A percentile compares a stretch with the other conserved stretches of the same genome.
These are phyloP conservation scores for Drosophila putrida DNA, from an alignment of 2,888 invertebrate species.

Conservation along the genomic window DNA sequence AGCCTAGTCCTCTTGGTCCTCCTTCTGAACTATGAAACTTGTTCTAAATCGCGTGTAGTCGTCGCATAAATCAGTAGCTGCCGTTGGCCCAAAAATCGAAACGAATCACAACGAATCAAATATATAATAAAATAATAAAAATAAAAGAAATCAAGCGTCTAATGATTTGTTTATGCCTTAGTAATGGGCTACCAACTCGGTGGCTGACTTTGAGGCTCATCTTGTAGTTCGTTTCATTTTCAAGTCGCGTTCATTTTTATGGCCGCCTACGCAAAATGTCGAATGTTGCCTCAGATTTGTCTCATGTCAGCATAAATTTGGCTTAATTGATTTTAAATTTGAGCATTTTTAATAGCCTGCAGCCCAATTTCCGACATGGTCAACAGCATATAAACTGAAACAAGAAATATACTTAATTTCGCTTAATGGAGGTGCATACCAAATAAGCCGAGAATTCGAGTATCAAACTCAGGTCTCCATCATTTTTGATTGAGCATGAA, in stretches of 20 bases:
- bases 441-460: constrained; percentile 55
- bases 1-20: constrained; percentile 28
- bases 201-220: constrained; percentile 5
- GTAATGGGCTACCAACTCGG: constrained; percentile 57
- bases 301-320: constrained; percentile 77
- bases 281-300: constrained; percentile 65
- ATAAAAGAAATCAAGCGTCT: constrained; percentile 37
- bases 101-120: constrained; percentile 28
- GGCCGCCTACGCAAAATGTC: constrained; percentile 63
- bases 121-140: constrained; percentile 18
- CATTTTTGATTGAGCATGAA: constrained; percentile 71
- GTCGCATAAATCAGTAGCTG: constrained; percentile 63
- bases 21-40: constrained; percentile 26
- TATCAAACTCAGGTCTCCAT: constrained; percentile 12
- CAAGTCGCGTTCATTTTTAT: constrained; percentile 33
- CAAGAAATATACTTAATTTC: constrained; percentile 43
- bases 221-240: constrained; percentile 43
- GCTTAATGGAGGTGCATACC: constrained; percentile 65
- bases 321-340: constrained; percentile 80
- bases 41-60: constrained; percentile 71
- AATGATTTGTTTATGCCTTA: constrained; percentile 73
- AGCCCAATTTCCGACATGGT: constrained; percentile 65
- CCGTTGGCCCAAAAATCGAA: constrained; percentile 25
- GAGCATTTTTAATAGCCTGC: constrained; percentile 67
- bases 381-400: constrained; percentile 49